Conservation (phyloP, 2,888 invertebrate species). For the Carcina quercana region DNA sequence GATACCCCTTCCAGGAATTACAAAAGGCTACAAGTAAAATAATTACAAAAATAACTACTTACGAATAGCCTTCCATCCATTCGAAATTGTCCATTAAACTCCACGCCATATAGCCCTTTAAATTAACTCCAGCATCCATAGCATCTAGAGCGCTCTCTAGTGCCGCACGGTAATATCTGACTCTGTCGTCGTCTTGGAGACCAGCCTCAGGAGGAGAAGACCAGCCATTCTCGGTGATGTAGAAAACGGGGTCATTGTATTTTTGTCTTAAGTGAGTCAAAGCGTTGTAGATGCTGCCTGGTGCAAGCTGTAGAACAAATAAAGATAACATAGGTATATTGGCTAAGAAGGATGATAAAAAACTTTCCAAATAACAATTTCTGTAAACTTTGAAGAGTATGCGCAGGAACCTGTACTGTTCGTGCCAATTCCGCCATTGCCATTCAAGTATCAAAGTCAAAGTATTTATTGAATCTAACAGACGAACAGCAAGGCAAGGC, state of each 20-base stretch:
- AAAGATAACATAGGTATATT: too few relatives aligned
- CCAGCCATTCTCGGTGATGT: conserved; percentile 73
- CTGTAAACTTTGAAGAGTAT: too few relatives aligned
- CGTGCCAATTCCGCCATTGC: too few relatives aligned
- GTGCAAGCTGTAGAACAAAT: conserved; percentile 49
- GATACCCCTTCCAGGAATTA: not conserved
- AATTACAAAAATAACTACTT: too few relatives aligned
- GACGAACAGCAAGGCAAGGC: too few relatives aligned
- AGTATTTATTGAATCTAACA: too few relatives aligned
- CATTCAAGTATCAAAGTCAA: too few relatives aligned
- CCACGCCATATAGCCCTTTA: conserved; percentile 76
- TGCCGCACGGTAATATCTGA: conserved; percentile 54
- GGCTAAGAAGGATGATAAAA: too few relatives aligned
- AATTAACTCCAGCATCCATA: conserved; percentile 55
- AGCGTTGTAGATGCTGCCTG: conserved; percentile 72
- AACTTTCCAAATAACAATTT: too few relatives aligned
- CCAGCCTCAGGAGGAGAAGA: conserved; percentile 30
- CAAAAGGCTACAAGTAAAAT: not conserved
- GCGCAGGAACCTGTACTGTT: too few relatives aligned
- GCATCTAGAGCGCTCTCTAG: conserved; percentile 52
- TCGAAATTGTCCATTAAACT: conserved; percentile 79
- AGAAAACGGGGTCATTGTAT: conserved; percentile 65
- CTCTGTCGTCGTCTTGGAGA: conserved; percentile 44
- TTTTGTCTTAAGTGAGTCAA: conserved; percentile 60
- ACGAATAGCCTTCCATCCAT: conserved; percentile 74